A percentile compares a stretch with the other conserved stretches of the same genome.
These are phyloP conservation scores for Eolophus roseicapilla DNA, from an alignment of 2,113 vertebrate genomes.

Conservation along the genomic window DNA sequence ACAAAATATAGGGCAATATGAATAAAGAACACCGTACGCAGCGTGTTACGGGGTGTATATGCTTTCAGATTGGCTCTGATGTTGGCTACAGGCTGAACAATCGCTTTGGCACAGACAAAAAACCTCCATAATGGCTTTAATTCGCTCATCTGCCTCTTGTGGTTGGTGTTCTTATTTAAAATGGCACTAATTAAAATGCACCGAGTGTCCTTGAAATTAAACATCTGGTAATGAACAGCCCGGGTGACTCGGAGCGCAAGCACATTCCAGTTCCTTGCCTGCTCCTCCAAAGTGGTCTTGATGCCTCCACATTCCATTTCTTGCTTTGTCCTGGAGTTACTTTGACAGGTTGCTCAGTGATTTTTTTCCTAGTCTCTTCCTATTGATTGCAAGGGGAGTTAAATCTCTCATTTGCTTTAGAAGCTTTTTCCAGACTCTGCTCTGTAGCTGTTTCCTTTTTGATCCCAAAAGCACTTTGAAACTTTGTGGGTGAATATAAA, in stretches of 20 bases:
- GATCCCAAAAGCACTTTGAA: background rate
- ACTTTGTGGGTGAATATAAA: background rate
- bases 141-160: background rate
- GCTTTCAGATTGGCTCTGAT: background rate
- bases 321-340: background rate
- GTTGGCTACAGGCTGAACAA: background rate
- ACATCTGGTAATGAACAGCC: constrained; percentile 20
- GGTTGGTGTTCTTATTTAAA: constrained; percentile 4
- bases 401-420: background rate
- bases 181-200: constrained; percentile 22
- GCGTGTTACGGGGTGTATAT: background rate
- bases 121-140: background rate
- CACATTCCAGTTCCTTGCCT: background rate
- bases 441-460: background rate
- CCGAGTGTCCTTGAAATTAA: constrained; percentile 22
- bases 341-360: background rate
- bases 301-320: background rate
- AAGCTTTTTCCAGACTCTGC: background rate
- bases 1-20: background rate
- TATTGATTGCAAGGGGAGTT: background rate
- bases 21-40: rapidly evolving
- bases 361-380: background rate
- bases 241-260: background rate
- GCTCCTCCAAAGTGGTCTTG: background rate
- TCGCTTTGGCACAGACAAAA: background rate